A percentile compares a stretch with the other conserved stretches of the same genome.
Evolutionary conservation across 2,797 vertebrate genomes (phyloP).

Genomic region (Catostomus latipinnis): DNA sequence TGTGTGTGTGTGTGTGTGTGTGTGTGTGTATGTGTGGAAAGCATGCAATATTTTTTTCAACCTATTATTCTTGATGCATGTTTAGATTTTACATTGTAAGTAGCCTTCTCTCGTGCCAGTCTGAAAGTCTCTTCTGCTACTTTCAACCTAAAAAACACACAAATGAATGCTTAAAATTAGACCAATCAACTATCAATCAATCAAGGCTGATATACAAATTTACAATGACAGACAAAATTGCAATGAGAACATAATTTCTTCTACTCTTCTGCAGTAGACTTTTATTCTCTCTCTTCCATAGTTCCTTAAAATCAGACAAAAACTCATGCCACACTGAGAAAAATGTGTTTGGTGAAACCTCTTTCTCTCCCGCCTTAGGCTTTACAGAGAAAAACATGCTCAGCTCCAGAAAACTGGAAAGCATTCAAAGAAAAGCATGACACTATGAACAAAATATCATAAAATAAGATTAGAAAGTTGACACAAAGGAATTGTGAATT

Average conservation of each 20-base stretch:
- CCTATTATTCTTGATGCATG: constrained; percentile 93
- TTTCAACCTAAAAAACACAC: constrained; percentile 82
- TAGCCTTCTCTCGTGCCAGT: constrained; percentile 88
- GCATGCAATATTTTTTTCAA: constrained; percentile 45
- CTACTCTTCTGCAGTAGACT: constrained; percentile 92
- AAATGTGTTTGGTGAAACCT: constrained; percentile 91
- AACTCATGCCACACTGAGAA: constrained; percentile 98
- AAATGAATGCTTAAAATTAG: not conserved
- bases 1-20: not conserved
- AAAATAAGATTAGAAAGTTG: constrained; percentile 66
- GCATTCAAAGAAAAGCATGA: constrained; percentile 54
- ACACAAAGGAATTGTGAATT: constrained; percentile 65
- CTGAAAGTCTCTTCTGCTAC: constrained; percentile 88
- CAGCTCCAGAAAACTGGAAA: constrained; percentile 92
- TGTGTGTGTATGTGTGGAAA: not conserved
- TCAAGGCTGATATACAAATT: not conserved
- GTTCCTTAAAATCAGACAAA: constrained; percentile 96
- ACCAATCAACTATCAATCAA: not conserved
- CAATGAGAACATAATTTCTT: constrained; percentile 48
- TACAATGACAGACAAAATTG: not conserved
- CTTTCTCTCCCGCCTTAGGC: constrained; percentile 93
- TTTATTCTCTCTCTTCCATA: constrained; percentile 97
- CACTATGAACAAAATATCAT: constrained; percentile 66
- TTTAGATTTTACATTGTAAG: constrained; percentile 92
- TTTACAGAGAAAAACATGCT: constrained; percentile 91